These are phyloP conservation scores for Ophion ventricosus DNA, from an alignment of 2,888 invertebrate genomes.

Conservation along the genomic window DNA sequence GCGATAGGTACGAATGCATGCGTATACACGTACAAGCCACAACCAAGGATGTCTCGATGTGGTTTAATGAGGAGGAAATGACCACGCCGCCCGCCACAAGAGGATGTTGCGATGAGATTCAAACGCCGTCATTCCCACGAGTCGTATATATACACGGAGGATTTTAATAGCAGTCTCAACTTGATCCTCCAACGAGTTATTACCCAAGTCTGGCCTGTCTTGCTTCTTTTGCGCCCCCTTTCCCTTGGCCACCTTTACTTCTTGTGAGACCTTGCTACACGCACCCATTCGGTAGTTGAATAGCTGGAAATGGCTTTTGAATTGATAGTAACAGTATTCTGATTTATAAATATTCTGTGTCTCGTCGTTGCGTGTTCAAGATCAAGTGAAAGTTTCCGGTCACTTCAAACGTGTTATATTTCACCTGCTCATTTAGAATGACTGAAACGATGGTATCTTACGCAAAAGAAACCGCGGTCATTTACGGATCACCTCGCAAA, in stretches of 20 bases:
- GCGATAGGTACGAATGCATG: background rate
- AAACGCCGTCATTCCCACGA: conserved; percentile 64
- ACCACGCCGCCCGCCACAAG: conserved; percentile 60
- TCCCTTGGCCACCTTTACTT: background rate
- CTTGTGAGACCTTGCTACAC: conserved; percentile 1
- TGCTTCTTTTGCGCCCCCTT: conserved; percentile 6
- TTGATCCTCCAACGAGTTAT: conserved; percentile 54
- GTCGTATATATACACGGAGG: conserved; percentile 12
- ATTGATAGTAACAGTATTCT: conserved; percentile 9
- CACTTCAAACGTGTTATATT: background rate
- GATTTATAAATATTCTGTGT: background rate
- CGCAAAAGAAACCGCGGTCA: no score
- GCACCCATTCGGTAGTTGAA: background rate
- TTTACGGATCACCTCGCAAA: background rate
- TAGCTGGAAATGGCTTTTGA: conserved; percentile 6
- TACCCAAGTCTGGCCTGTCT: conserved; percentile 36
- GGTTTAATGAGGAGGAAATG: conserved; percentile 69
- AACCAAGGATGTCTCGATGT: conserved; percentile 57
- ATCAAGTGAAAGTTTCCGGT: conserved; percentile 9
- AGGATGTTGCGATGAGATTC: conserved; percentile 64
- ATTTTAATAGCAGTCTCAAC: conserved; percentile 52
- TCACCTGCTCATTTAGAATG: no score
- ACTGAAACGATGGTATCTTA: no score
- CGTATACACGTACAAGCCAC: conserved; percentile 52
- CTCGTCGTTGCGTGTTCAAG: conserved; percentile 7